A percentile compares a stretch with the other conserved stretches of the same genome.
These are phyloP conservation scores for Sesamia inferens DNA, from an alignment of 2,888 invertebrate genomes.

Conservation along the genomic window DNA sequence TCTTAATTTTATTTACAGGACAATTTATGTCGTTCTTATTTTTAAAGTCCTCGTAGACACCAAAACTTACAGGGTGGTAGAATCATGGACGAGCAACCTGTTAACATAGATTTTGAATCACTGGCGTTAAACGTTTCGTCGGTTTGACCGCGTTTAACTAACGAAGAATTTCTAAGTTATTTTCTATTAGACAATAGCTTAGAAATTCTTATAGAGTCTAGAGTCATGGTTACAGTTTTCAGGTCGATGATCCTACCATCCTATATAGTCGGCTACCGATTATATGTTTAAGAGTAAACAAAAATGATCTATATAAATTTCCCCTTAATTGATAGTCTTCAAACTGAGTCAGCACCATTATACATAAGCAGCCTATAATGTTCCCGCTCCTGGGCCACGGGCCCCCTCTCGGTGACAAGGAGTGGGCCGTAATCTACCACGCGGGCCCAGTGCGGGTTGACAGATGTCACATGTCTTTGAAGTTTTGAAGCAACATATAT, in stretches of 20 bases:
- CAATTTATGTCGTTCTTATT: not conserved
- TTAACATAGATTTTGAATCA: not conserved
- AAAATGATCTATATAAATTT: too few species aligned
- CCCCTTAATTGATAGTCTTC: not conserved
- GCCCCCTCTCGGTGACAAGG: too few species aligned
- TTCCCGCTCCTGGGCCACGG: too few species aligned
- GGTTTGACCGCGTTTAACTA: not conserved
- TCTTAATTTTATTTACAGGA: conserved; percentile 6
- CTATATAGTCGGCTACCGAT: not conserved
- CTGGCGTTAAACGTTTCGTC: too few species aligned
- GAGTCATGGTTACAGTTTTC: not conserved
- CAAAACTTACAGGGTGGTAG: not conserved
- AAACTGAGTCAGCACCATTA: not conserved
- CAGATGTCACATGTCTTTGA: too few species aligned
- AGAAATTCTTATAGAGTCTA: not conserved
- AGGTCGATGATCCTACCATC: not conserved
- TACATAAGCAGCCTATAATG: too few species aligned
- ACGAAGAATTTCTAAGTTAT: too few species aligned
- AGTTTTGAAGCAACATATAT: too few species aligned
- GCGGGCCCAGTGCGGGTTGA: too few species aligned
- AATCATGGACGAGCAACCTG: not conserved
- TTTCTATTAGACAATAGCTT: too few species aligned
- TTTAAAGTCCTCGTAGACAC: not conserved
- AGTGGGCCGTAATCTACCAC: too few species aligned
- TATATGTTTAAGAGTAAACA: not conserved